Evolutionary conservation across 2,888 invertebrate genomes (phyloP).

Genomic region (Phalangium opilio): DNA sequence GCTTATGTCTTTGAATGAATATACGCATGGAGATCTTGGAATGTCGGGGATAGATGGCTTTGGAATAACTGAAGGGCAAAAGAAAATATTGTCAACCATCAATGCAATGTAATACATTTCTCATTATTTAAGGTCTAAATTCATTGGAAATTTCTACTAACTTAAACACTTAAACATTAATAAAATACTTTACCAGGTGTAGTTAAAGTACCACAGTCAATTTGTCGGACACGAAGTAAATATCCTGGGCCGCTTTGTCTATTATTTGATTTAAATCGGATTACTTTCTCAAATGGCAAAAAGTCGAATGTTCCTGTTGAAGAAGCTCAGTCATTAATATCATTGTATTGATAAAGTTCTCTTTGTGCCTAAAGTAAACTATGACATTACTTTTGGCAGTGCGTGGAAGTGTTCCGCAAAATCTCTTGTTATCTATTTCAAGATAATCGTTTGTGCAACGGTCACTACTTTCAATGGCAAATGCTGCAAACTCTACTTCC

Average conservation of each 20-base stretch:
- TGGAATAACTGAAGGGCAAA: too few relatives aligned
- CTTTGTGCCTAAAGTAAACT: too few relatives aligned
- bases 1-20: constrained; percentile 20
- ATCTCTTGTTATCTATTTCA: constrained; percentile 19
- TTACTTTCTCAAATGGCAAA: constrained; percentile 10
- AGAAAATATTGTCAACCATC: too few relatives aligned
- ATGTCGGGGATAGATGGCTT: background rate
- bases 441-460: constrained; percentile 20
- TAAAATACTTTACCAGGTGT: too few relatives aligned
- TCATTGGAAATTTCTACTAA: too few relatives aligned
- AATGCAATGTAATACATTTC: too few relatives aligned
- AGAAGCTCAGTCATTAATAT: too few relatives aligned
- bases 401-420: constrained; percentile 20
- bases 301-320: constrained; percentile 11
- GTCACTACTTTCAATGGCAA: constrained; percentile 20
- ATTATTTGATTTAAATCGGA: constrained; percentile 15
- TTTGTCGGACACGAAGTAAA: constrained; percentile 11
- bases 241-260: constrained; percentile 12
- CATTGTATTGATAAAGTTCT: too few relatives aligned
- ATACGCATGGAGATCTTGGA: constrained; percentile 13
- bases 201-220: constrained; percentile 7
- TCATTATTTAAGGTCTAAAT: too few relatives aligned
- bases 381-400: too few relatives aligned
- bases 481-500: constrained; percentile 19
- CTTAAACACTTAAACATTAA: too few relatives aligned